Evolutionary conservation across 2,888 invertebrate genomes (phyloP), one percentile per base, ranked within the genome.

Genomic region (Hirtodrosophila trivittata): DNA sequence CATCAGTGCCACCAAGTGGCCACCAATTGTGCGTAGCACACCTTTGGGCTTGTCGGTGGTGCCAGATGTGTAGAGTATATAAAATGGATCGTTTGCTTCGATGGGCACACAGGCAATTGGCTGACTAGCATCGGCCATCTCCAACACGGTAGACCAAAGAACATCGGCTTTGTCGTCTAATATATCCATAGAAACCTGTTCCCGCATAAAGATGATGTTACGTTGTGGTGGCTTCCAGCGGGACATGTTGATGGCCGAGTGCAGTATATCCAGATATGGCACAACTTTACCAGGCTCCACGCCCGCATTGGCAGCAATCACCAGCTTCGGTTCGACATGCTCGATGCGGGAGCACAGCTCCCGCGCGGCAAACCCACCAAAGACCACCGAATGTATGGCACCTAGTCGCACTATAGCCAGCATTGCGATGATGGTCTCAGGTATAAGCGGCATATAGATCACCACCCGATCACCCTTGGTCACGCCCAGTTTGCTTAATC

Each of bases 361-460:
- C 68, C 95, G 93, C 0, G 97, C 96, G 0, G 97, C 97, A 87
- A 98, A 98, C 42, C 98, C 97, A 87, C 98, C 98, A 91, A 98
- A 98, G 0, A 98, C 98, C 0, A 98, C 95, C 0, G 97, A 97
- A 89, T 98, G 98, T n/a, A 97, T 92, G 1, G 97, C 98, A 0
- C 98, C 98, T 7, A 98, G 92, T 39, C 98, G 92, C 30, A 95
- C 96, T 1, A 95, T 95, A 0, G 98, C 97, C 78, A 98, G 90
- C 95, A 98, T 97, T 0, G 97, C 94, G 47, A 97, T 93, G 39
- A 97, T 93, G 0, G 97, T 95, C 90, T 98, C 97, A 0, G 98
- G 97, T 42, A 98, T 95, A 57, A 98, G 93, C 0, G 98, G 98
- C 98, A 98, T 98, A 90, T 98, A 98, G 85, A 98, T 96, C 1